Conservation (phyloP, 2,888 invertebrate genomes). For the Encarsia formosa region DNA sequence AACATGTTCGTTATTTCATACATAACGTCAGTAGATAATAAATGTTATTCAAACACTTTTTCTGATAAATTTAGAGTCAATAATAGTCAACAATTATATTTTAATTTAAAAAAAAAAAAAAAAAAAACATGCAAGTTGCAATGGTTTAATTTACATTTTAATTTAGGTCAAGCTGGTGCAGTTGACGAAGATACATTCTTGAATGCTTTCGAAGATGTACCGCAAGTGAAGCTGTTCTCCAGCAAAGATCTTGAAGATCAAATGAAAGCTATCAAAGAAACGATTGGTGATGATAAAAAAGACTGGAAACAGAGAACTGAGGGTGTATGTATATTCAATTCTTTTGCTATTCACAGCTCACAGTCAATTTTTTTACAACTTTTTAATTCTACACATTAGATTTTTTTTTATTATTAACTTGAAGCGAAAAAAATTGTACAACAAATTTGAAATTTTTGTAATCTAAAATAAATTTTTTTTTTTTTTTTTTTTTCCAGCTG, state of each 20-base stretch:
- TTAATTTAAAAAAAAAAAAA: too few species aligned
- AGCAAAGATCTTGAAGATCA: constrained; percentile 78
- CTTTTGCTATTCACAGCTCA: too few species aligned
- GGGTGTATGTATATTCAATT: constrained; percentile 62
- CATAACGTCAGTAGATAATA: too few species aligned
- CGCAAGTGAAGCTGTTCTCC: constrained; percentile 78
- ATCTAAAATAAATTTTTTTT: neutral
- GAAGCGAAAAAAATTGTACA: too few species aligned
- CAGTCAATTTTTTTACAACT: too few species aligned
- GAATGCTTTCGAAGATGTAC: constrained; percentile 78
- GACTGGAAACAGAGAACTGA: constrained; percentile 96
- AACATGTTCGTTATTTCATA: too few species aligned
- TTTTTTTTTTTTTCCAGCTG: constrained; percentile 57
- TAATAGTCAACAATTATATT: too few species aligned
- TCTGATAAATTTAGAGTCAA: too few species aligned
- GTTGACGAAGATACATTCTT: constrained; percentile 87
- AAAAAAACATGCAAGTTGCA: too few species aligned
- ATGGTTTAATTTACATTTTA: too few species aligned
- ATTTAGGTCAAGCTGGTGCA: constrained; percentile 68
- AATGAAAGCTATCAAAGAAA: constrained; percentile 68
- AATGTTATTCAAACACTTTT: too few species aligned
- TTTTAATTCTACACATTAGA: neutral
- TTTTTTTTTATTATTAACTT: neutral
- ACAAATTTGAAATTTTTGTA: neutral
- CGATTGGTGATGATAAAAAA: constrained; percentile 73